These are phyloP conservation scores for Aurelia sp. DNA, from an alignment of 30 jellyfish, hydroid and myxozoan genomes.

Conservation along the genomic window DNA sequence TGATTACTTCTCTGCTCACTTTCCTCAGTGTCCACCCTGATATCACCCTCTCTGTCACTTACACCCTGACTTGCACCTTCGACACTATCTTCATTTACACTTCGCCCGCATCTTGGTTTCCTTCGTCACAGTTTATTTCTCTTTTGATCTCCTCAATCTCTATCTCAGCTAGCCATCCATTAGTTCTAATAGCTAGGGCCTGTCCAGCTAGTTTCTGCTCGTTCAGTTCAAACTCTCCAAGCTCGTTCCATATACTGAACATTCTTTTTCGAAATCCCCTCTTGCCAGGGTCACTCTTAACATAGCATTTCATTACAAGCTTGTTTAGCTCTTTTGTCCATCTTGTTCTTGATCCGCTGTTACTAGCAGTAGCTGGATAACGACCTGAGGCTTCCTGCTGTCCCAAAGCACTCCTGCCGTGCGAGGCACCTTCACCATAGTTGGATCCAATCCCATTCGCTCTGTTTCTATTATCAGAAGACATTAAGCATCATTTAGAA, in stretches of 20 bases:
- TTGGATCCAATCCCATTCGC: slow-evolving; percentile 58
- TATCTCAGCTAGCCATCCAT: slow-evolving; percentile 22
- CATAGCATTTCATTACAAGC: slow-evolving; percentile 54
- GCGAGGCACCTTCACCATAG: slow-evolving; percentile 44
- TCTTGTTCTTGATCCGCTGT: slow-evolving; percentile 35
- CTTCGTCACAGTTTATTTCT: slow-evolving; percentile 14
- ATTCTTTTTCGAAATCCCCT: slow-evolving; percentile 42
- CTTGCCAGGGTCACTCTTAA: slow-evolving; percentile 30
- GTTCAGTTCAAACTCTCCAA: slow-evolving; percentile 27
- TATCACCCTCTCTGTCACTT: neutral
- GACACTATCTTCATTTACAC: slow-evolving; percentile 2
- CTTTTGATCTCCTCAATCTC: slow-evolving; percentile 34
- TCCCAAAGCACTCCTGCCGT: slow-evolving; percentile 56
- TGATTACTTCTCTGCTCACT: slow-evolving; percentile 8
- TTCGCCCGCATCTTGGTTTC: slow-evolving; percentile 9
- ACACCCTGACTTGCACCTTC: slow-evolving; percentile 25
- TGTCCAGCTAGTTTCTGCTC: slow-evolving; percentile 53
- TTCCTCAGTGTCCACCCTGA: slow-evolving; percentile 37
- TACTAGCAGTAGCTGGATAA: slow-evolving; percentile 55
- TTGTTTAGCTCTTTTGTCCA: slow-evolving; percentile 35
- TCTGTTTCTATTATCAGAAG: slow-evolving; percentile 37
- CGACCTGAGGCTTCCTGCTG: slow-evolving; percentile 48
- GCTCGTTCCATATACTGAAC: slow-evolving; percentile 13
- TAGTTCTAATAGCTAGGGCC: slow-evolving; percentile 33
- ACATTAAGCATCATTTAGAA: slow-evolving; percentile 18